Evolutionary conservation across 1,140 invertebrate genomes (phyloP), one percentile per base, ranked within the genome.

Genomic region (Pissodes strobi): DNA sequence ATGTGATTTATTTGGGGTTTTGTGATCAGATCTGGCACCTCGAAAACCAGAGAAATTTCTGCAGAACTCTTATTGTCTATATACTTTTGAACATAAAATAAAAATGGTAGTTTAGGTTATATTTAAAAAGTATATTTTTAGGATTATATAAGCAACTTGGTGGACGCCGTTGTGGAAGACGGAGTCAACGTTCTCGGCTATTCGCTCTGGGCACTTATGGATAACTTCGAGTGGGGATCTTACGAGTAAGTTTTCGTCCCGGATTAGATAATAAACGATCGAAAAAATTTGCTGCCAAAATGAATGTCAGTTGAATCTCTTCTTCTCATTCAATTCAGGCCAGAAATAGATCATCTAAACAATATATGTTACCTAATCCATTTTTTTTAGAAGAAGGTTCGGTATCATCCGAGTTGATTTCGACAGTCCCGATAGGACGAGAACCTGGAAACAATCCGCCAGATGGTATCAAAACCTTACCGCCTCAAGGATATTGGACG

Each of bases 201-300:
- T 66, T 80, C 80, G 6, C 78, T 78, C 8, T 87, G 84, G 84
- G 81, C 80, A n/a, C 72, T 86, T 3, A 75, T 86, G 76, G 85
- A 87, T 68, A 86, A 84, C 69, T 83, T 85, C 71, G 85, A 86
- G 71, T 87, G 85, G 85, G 69, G n/a, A 27, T 77, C 74, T 19
- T 78, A 79, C 57, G 72, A 63, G 78, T 80, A 68, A 74, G 69
- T 74, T 17, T 30, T 34, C n/a, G n/a, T n/a, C n/a, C n/a, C n/a
- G n/a, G n/a, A n/a, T n/a, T n/a, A n/a, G n/a, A n/a, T n/a, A n/a
- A n/a, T n/a, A n/a, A n/a, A 6, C 4, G 21, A 4, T 10, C 9
- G 5, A 25, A 4, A 49, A 18, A 18, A 21, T 22, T 49, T 5
- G 5, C 10, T 49, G 15, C n/a, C n/a, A n/a, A n/a, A n/a, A n/a